phyloP scores from a whole-genome alignment of 1,140 invertebrate species.

The Myzus persicae region DNA sequence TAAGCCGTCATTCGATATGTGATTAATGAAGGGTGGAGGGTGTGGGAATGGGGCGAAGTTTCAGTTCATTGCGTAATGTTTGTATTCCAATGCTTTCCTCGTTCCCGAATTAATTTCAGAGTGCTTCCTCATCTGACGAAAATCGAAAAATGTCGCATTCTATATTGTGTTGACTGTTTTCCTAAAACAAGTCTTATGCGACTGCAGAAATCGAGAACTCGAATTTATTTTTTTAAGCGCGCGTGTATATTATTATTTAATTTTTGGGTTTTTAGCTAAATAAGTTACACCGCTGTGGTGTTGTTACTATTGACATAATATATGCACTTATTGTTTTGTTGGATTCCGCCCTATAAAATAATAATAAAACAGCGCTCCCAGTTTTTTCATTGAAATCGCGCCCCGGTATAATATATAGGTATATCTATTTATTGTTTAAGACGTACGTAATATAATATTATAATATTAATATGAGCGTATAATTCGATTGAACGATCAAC shows the following conservation, averaged over 20 bases:
- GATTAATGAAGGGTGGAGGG: neutral
- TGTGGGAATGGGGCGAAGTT: neutral
- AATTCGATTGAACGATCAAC: slow-evolving; percentile 2
- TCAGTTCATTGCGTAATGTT: too few relatives aligned
- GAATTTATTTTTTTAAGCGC: neutral
- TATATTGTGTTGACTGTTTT: too few relatives aligned
- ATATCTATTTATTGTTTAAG: neutral
- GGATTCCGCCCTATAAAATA: neutral
- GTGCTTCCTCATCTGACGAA: neutral
- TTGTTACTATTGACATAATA: neutral
- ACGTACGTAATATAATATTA: neutral
- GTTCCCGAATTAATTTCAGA: neutral
- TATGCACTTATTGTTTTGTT: neutral
- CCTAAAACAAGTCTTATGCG: too few relatives aligned
- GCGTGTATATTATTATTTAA: neutral
- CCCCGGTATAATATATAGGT: too few relatives aligned
- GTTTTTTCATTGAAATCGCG: neutral
- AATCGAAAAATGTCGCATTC: neutral
- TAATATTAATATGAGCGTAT: neutral
- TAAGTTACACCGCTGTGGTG: neutral
- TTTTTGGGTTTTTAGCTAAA: neutral
- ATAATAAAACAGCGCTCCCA: neutral
- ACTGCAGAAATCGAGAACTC: too few relatives aligned
- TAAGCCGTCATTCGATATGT: neutral
- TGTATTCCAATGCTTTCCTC: neutral